Evolutionary conservation across 2,888 invertebrate genomes (phyloP), one percentile per base, ranked within the genome.

Genomic region (Eristalis pertinax): DNA sequence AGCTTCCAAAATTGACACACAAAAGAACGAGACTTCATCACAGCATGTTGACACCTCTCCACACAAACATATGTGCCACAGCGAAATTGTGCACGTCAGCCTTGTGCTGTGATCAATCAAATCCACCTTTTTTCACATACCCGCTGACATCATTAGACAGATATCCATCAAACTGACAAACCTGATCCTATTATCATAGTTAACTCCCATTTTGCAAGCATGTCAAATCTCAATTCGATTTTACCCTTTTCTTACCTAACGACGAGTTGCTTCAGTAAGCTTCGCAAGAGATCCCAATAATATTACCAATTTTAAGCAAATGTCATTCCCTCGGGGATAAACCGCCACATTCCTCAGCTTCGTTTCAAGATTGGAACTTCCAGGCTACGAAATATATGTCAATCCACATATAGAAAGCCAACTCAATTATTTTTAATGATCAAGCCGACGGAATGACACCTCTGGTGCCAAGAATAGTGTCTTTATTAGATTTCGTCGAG

Each of bases 351-450:
- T 19, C 19, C 19, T 19, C 8, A 50, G 19, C 19, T 19, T 19
- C 50, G 8, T 19, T 50, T 19, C 41, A 58, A 72, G 65, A 79
- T 70, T 69, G 62, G n/a, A 75, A 64, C 60, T n/a, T 26, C 13
- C 26, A 11, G 60, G 15, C 11, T 60, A 8, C 22, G 38, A 65
- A 72, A 60, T 29, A 50, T 60, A 43, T 76, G 35, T 58, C 77
- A 73, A 41, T 70, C 70, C 70, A 32, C 60, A 73, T 72, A 26
- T 24, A 19, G 67, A 62, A 60, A 60, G 62, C 41, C 63, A 65
- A 65, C 70, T 86, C 85, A 86, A 86, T 86, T 86, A 86, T 82
- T 86, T 86, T 78, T 86, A 82, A 86, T 86, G 82, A 86, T 65
- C 70, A 43, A 22, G 74, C 38, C 65, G 73, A 69, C 60, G 50